These are phyloP conservation scores for Acridotheres tristis DNA, from an alignment of 2,797 vertebrate species.

Conservation along the genomic window DNA sequence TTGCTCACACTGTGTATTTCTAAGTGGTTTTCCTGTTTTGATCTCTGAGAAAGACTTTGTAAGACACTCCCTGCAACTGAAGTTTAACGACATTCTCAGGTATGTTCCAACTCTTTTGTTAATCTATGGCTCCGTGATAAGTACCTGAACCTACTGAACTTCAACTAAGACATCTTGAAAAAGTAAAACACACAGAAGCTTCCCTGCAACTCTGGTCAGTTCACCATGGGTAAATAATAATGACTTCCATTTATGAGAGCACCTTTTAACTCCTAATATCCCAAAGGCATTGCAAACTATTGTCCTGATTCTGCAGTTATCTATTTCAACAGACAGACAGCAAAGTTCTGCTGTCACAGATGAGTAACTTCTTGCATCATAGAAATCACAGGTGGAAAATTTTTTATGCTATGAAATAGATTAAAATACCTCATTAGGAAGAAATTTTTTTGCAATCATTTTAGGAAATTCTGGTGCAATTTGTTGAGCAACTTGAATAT, in stretches of 20 bases:
- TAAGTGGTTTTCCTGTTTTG: conserved; percentile 60
- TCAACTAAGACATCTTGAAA: conserved; percentile 21
- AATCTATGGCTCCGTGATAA: neutral
- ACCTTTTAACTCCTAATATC: neutral
- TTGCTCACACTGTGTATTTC: conserved; percentile 62
- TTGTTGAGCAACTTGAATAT: neutral
- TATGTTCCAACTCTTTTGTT: conserved; percentile 24
- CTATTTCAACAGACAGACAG: neutral
- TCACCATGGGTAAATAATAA: conserved; percentile 7
- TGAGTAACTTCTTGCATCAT: neutral
- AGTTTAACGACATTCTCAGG: conserved; percentile 42
- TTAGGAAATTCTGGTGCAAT: neutral
- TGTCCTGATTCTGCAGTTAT: neutral
- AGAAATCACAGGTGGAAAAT: neutral
- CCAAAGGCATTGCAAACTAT: neutral
- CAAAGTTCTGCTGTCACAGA: neutral
- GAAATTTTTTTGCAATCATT: neutral
- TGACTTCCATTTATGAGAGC: neutral
- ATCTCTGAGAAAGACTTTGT: conserved; percentile 50
- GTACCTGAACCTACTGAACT: conserved; percentile 12
- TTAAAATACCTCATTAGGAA: neutral
- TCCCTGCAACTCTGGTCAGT: neutral
- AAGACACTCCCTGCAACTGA: conserved; percentile 38
- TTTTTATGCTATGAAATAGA: neutral
- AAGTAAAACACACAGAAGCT: neutral